Percentiles rank a stretch among this genome's conserved stretches.
These are phyloP conservation scores for Zeugodacus cucurbitae DNA, from an alignment of 1,140 invertebrate genomes.

Conservation along the genomic window DNA sequence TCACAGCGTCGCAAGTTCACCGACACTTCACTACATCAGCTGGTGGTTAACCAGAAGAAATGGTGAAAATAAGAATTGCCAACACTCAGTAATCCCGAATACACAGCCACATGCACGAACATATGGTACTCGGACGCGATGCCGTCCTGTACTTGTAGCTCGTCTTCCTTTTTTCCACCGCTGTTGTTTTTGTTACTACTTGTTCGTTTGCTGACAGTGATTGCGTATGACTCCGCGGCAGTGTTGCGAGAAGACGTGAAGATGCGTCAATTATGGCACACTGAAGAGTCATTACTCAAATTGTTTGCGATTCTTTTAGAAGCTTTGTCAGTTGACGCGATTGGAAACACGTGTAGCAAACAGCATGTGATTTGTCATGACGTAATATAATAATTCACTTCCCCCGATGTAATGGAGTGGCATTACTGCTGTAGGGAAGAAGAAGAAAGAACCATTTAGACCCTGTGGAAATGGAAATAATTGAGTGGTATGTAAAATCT, in stretches of 20 bases:
- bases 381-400: background rate
- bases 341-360: background rate
- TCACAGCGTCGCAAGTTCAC: background rate
- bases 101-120: background rate
- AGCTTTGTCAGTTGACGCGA: background rate
- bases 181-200: background rate
- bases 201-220: background rate
- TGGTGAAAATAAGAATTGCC: background rate
- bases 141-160: background rate
- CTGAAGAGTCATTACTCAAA: conserved; percentile 19
- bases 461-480: no score
- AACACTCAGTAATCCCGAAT: background rate
- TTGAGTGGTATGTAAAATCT: no score
- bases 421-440: no score
- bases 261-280: conserved; percentile 29
- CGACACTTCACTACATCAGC: background rate
- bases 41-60: background rate
- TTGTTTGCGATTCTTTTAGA: background rate
- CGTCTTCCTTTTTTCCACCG: background rate
- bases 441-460: no score
- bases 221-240: background rate
- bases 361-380: background rate
- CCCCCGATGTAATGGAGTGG: background rate
- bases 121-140: background rate
- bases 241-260: background rate